These are phyloP conservation scores for Sarcophaga variegata DNA, from an alignment of 2,888 invertebrate species.

Conservation along the genomic window DNA sequence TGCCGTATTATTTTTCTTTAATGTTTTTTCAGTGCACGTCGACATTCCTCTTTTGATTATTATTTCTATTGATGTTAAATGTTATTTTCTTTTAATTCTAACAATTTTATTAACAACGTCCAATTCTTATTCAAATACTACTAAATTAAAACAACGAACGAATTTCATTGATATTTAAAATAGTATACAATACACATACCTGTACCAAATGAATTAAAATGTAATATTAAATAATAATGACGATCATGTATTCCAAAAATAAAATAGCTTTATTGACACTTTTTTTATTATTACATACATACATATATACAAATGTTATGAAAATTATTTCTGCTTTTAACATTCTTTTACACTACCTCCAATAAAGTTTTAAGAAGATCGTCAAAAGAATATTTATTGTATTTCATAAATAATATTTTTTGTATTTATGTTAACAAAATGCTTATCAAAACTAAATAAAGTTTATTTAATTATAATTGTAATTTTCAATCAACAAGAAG, in stretches of 20 bases:
- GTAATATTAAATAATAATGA: slow-evolving; percentile 29
- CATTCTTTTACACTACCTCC: slow-evolving; percentile 45
- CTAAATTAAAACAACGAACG: slow-evolving; percentile 40
- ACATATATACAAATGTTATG: background rate
- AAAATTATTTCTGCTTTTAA: background rate
- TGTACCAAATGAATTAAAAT: slow-evolving; percentile 15
- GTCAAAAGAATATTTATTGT: slow-evolving; percentile 28
- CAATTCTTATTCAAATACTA: slow-evolving; percentile 17
- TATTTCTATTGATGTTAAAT: slow-evolving; percentile 44
- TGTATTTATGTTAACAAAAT: slow-evolving; percentile 28
- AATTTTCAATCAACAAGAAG: slow-evolving; percentile 15
- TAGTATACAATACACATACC: slow-evolving; percentile 11
- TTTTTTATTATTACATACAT: background rate
- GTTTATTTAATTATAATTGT: slow-evolving; percentile 29
- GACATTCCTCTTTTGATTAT: slow-evolving; percentile 71
- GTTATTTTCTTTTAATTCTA: slow-evolving; percentile 11
- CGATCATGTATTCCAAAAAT: slow-evolving; percentile 45
- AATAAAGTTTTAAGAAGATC: slow-evolving; percentile 38
- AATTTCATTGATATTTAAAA: slow-evolving; percentile 44
- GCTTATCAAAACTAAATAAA: slow-evolving; percentile 26
- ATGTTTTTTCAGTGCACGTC: slow-evolving; percentile 72
- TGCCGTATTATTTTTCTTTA: slow-evolving; percentile 45
- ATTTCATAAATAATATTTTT: slow-evolving; percentile 23
- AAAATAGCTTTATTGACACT: background rate
- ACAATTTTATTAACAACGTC: slow-evolving; percentile 34